Evolutionary conservation across 1,140 invertebrate genomes (phyloP), one percentile per base, ranked within the genome.

Genomic region (Aphidius ervi): DNA sequence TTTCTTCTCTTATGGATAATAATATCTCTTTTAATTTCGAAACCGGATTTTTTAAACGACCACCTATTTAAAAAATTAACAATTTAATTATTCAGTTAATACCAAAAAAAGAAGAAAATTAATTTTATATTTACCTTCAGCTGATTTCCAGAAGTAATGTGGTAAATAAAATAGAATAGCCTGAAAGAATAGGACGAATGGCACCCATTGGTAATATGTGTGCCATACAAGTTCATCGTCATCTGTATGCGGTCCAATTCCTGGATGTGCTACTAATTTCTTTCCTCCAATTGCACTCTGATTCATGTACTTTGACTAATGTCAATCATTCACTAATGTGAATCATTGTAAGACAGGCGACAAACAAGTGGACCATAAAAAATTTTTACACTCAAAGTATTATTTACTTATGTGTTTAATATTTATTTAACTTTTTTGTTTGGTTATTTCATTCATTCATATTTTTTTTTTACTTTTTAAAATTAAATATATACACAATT

Each of bases 131-230:
- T 66, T 69, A 87, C 88, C 89, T 86, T 94, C 91, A 50, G 80
- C 80, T 31, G 77, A 83, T 76, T 88, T 89, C 92, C 92, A 94
- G 2, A 93, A 62, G 43, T 84, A 81, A 78, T 92, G 90, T 3
- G 92, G 90, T 50, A 90, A 48, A 67, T 91, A 90, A 75, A 93
- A 93, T 65, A 86, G 80, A 0, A 90, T 73, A 0, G 87, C 87
- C 75, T 93, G 90, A 6, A 84, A 84, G 76, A 91, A 89, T 4
- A 92, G 79, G 3, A 93, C 84, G 66, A 94, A 92, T 0, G 88
- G 91, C 5, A 95, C 92, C 93, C 93, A 96, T 75, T 95, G 93
- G 71, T 96, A 96, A 74, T 95, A 95, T 0, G 87, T 87, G 70
- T 92, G 89, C 20, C 83, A 78, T 6, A 86, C 77, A 0, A 80